Base-by-base conservation (phyloP, 2,797 vertebrate species). In the Chanos chanos region DNA sequence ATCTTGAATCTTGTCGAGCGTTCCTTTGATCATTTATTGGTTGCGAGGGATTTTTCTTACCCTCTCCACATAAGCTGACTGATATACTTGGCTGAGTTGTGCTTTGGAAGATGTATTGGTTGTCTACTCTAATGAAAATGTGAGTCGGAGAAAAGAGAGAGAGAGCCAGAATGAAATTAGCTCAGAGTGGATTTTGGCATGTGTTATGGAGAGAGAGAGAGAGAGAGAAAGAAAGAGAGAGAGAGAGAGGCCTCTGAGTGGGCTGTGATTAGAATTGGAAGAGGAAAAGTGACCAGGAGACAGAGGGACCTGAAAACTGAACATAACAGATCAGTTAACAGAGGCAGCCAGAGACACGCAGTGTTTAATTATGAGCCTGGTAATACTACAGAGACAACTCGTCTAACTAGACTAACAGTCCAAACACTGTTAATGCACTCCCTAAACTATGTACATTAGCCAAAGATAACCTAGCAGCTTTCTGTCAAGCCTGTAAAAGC, bases 161-260 rank as follows among this genome's bases (percentile, higher is more conserved):
- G 66, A 31, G 54, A 37, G 66, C 60, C 52, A 57, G 57, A 69
- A 73, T 73, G 48, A 66, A 69, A 73, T 73, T 73, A 69, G 24
- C 47, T 58, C 69, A 59, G 53, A 73, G 66, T 73, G 66, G 66
- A 65, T 73, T 43, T 61, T 66, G 66, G 66, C 57, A 69, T 40
- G 8, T 33, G 34, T 47, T 16, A 64, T 19, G 45, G 15, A 54
- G 45, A 52, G 4, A 49, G 13, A 40, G 5, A 13, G 31, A 15
- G 30, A 39, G 24, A 30, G 7, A 49, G 33, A 68, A 47, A 7
- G 31, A 24, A 13, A 40, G 1, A 51, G 28, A 44, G 21, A 58
- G 43, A 31, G 13, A 15, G 12, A 4, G n/a, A 25, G 13, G 27
- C 27, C 28, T 7, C 7, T 44, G 49, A 21, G 6, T 54, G 51